Conservation (phyloP, 2,797 vertebrate genomes). For the Psittacula derbiana region DNA sequence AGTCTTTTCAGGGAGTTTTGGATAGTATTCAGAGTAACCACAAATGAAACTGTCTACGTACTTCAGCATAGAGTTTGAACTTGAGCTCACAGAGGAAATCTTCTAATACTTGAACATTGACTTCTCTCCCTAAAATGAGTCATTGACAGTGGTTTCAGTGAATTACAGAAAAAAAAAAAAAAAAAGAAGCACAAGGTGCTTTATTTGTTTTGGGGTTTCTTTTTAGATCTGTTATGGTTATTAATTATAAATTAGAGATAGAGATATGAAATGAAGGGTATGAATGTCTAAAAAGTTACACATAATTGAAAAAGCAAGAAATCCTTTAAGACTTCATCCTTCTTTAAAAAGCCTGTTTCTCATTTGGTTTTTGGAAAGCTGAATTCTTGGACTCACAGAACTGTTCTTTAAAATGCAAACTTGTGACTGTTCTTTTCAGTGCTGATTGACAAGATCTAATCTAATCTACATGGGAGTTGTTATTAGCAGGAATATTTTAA, state of each 20-base stretch:
- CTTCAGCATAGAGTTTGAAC: background rate
- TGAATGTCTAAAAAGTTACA: conserved; percentile 50
- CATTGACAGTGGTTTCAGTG: background rate
- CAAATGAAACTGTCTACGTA: background rate
- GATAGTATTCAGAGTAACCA: background rate
- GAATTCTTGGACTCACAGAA: background rate
- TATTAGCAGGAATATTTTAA: background rate
- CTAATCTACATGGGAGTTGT: background rate
- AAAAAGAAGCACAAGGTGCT: background rate
- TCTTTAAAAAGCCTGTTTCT: background rate
- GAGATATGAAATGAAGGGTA: conserved; percentile 8
- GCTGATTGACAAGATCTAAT: background rate
- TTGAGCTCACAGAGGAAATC: background rate
- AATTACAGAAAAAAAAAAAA: background rate
- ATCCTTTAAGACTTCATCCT: background rate
- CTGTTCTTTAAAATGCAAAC: background rate
- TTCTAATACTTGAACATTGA: conserved; percentile 4
- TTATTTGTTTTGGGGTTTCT: background rate
- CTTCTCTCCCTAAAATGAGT: background rate
- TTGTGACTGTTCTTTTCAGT: background rate
- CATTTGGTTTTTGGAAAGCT: conserved; percentile 10
- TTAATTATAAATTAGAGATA: conserved; percentile 58
- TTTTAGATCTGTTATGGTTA: background rate
- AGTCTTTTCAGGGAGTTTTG: background rate
- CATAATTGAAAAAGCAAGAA: conserved; percentile 47